Evolutionary conservation across 2,113 vertebrate species (phyloP).

Genomic region (Pithys albifrons): DNA sequence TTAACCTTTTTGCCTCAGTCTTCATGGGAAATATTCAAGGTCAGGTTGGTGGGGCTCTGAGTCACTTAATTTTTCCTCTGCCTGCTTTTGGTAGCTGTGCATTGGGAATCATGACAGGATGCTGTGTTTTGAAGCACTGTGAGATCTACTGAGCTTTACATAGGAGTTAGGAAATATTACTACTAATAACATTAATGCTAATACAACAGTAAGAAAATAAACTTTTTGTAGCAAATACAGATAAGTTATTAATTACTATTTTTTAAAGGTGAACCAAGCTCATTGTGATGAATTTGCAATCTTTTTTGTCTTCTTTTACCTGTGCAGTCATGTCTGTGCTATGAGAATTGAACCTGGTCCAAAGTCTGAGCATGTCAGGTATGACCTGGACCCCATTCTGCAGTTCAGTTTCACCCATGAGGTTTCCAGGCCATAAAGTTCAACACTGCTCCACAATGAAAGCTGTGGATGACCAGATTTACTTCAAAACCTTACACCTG

Average conservation of each 20-base stretch:
- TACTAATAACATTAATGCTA: background rate
- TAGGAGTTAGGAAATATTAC: background rate
- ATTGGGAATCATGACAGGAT: background rate
- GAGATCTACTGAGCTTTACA: background rate
- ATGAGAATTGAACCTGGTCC: background rate
- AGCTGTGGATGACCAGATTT: background rate
- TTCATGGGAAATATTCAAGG: background rate
- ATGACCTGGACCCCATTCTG: background rate
- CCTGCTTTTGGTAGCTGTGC: background rate
- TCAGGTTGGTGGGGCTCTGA: background rate
- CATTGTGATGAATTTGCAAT: background rate
- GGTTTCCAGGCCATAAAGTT: background rate
- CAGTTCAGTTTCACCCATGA: background rate
- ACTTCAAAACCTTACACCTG: background rate
- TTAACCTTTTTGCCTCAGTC: background rate
- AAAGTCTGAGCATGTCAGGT: background rate
- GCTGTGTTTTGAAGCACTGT: background rate
- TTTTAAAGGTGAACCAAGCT: background rate
- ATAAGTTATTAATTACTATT: background rate
- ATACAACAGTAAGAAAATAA: background rate
- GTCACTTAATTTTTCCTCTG: background rate
- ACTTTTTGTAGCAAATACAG: rapidly evolving
- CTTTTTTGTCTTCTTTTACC: background rate
- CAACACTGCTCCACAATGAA: background rate
- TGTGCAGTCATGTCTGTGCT: background rate